Evolutionary conservation across 2,113 vertebrate species (phyloP).

Genomic region (Anguilla japonica): DNA sequence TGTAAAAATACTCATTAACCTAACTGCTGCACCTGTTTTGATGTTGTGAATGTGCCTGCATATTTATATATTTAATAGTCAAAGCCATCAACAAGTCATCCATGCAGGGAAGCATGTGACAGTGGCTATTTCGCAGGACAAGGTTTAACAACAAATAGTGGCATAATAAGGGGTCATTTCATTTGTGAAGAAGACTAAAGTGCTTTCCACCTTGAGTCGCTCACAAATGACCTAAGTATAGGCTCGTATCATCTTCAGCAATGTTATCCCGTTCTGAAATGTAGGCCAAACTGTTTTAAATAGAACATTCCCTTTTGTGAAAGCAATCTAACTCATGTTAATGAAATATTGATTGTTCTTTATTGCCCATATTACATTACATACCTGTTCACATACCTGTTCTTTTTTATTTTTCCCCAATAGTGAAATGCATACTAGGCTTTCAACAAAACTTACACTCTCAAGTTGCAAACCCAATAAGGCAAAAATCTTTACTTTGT

Average conservation of each 20-base stretch:
- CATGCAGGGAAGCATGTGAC: neutral
- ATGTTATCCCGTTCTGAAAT: neutral
- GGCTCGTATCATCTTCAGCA: neutral
- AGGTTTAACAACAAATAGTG: neutral
- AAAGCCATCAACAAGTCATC: neutral
- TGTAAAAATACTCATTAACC: constrained; percentile 21
- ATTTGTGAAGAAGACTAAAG: neutral
- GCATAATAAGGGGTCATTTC: neutral
- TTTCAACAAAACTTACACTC: too few species aligned
- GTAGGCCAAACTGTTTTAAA: neutral
- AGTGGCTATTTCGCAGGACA: neutral
- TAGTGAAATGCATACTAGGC: too few species aligned
- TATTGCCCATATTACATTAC: too few species aligned
- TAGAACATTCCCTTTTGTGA: neutral
- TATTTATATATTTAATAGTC: neutral
- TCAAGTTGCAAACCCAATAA: too few species aligned
- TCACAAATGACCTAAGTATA: neutral
- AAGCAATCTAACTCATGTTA: neutral
- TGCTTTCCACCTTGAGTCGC: neutral
- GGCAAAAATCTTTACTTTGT: too few species aligned
- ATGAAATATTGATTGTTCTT: too few species aligned
- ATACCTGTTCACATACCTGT: too few species aligned
- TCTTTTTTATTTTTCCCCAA: too few species aligned
- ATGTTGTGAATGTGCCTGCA: neutral
- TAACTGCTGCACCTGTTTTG: constrained; percentile 15